These are phyloP conservation scores for Sarcophaga carnaria DNA, from an alignment of 2,888 invertebrate species.

Conservation along the genomic window DNA sequence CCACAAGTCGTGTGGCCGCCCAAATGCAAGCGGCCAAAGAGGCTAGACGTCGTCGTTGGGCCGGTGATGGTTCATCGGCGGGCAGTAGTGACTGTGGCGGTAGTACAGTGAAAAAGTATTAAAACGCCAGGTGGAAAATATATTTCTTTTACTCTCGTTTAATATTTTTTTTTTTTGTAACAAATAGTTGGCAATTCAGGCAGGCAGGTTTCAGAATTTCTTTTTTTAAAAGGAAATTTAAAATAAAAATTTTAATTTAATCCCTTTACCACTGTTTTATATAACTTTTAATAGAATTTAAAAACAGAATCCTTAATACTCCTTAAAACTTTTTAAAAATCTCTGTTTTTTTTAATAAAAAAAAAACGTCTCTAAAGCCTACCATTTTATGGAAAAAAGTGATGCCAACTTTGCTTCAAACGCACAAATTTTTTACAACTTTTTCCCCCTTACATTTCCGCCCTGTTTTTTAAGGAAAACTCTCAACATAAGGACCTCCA, in stretches of 20 bases:
- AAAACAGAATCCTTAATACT: no score
- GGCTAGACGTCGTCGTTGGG: slow-evolving; percentile 77
- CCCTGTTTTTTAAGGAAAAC: neutral
- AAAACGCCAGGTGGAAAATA: neutral
- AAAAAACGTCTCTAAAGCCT: neutral
- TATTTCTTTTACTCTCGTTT: neutral
- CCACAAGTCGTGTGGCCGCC: slow-evolving; percentile 78
- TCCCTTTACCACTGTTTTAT: no score
- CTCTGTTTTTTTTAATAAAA: no score
- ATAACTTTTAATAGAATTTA: no score
- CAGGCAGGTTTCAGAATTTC: neutral
- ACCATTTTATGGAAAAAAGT: neutral
- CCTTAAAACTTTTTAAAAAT: no score
- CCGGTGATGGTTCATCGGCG: slow-evolving; percentile 78
- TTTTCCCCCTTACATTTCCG: neutral
- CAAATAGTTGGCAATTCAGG: neutral
- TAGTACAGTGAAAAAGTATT: slow-evolving; percentile 36
- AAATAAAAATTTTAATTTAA: neutral
- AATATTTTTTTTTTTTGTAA: neutral
- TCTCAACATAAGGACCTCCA: slow-evolving; percentile 28
- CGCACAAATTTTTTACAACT: slow-evolving; percentile 9
- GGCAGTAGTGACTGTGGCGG: slow-evolving; percentile 69
- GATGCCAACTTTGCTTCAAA: neutral
- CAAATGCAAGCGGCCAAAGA: slow-evolving; percentile 79
- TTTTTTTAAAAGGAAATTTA: neutral